These are phyloP conservation scores for Meloidogyne exigua DNA, from an alignment of 1,140 invertebrate genomes.

Conservation along the genomic window DNA sequence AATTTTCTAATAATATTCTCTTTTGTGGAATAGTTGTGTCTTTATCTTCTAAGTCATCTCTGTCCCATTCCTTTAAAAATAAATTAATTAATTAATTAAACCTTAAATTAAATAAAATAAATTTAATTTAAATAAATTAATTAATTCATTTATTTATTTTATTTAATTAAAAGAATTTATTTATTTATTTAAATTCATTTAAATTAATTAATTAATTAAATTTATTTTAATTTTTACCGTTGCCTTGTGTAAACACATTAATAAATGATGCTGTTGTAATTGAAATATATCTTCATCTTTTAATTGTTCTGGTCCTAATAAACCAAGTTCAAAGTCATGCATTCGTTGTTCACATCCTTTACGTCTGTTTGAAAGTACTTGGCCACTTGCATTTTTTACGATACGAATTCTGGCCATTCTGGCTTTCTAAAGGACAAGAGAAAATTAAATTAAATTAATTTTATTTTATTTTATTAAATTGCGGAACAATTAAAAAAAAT, in stretches of 20 bases:
- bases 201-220: too few relatives aligned
- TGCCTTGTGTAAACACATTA: conserved; percentile 94
- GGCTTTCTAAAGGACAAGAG: conserved; percentile 81
- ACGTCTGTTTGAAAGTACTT: conserved; percentile 96
- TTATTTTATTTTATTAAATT: too few relatives aligned
- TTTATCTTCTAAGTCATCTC: background rate
- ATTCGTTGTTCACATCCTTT: conserved; percentile 89
- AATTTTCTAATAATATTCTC: background rate
- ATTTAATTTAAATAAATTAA: too few relatives aligned
- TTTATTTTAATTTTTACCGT: conserved; percentile 69
- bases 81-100: too few relatives aligned
- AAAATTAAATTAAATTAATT: background rate
- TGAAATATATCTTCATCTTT: conserved; percentile 96
- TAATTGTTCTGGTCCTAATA: conserved; percentile 72
- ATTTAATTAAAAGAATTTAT: too few relatives aligned
- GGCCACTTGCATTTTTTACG: conserved; percentile 96
- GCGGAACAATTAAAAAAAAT: too few relatives aligned
- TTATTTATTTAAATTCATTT: too few relatives aligned
- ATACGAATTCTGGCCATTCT: conserved; percentile 91
- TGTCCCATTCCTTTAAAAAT: background rate
- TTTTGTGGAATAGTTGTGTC: background rate
- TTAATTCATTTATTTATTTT: too few relatives aligned
- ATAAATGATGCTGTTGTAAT: conserved; percentile 95
- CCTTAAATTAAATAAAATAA: too few relatives aligned
- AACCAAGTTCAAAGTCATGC: conserved; percentile 65